phyloP scores from a whole-genome alignment of 2,888 invertebrate species.

The Embidobia sp. region DNA sequence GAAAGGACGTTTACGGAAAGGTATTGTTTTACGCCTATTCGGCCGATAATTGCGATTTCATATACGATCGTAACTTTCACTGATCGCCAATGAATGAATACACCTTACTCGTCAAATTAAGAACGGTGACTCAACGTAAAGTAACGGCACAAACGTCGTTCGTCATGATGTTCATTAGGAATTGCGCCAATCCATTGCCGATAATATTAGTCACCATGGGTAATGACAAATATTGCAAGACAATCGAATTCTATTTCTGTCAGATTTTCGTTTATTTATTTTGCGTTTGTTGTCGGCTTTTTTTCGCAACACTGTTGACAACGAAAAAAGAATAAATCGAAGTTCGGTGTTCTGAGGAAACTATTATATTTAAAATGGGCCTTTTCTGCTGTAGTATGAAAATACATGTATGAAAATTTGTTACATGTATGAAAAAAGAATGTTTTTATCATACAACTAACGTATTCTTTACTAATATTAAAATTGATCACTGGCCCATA shows the following conservation, averaged over 20 bases:
- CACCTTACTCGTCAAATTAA: constrained; percentile 60
- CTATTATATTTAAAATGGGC: too few relatives aligned
- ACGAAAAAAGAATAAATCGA: too few relatives aligned
- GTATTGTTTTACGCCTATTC: constrained; percentile 46
- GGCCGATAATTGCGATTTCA: constrained; percentile 46
- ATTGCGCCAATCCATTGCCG: constrained; percentile 13
- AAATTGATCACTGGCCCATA: too few relatives aligned
- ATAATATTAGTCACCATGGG: constrained; percentile 25
- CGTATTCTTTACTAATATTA: too few relatives aligned
- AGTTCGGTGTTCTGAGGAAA: too few relatives aligned
- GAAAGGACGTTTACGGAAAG: too few relatives aligned
- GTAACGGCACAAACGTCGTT: constrained; percentile 41
- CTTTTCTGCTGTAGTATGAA: too few relatives aligned
- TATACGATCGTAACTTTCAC: constrained; percentile 56
- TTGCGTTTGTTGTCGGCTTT: too few relatives aligned
- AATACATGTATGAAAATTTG: too few relatives aligned
- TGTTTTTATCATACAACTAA: too few relatives aligned
- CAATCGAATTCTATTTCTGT: constrained; percentile 8
- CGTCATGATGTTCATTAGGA: constrained; percentile 43
- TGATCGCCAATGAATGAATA: constrained; percentile 58
- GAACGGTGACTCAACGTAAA: constrained; percentile 51
- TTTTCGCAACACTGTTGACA: too few relatives aligned
- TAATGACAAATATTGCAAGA: constrained; percentile 31
- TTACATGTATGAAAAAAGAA: too few relatives aligned
- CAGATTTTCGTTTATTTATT: neutral